Evolutionary conservation across 2,888 invertebrate genomes (phyloP).

Genomic region (Trichacis sp.): DNA sequence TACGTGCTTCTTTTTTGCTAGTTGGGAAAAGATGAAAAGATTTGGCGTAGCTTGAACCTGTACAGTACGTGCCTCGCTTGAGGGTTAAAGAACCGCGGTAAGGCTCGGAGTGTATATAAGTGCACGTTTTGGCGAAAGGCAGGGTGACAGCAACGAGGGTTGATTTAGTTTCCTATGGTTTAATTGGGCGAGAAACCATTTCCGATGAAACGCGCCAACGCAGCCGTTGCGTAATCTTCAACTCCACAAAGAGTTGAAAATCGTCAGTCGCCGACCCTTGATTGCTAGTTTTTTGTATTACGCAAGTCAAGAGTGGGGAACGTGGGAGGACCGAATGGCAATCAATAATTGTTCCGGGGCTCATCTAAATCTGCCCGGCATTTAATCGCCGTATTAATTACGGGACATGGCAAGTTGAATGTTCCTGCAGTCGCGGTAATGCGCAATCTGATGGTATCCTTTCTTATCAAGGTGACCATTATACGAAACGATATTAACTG

Average conservation of each 20-base stretch:
- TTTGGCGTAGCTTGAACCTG: constrained; percentile 40
- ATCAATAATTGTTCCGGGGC: neutral
- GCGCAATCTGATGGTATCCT: constrained; percentile 42
- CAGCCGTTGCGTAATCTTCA: constrained; percentile 64
- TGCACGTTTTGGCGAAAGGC: constrained; percentile 47
- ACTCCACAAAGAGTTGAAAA: constrained; percentile 51
- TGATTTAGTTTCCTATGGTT: constrained; percentile 63
- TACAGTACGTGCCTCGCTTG: constrained; percentile 35
- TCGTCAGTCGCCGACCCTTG: neutral
- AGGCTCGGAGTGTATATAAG: constrained; percentile 60
- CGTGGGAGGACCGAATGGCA: neutral
- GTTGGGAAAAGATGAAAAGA: constrained; percentile 45
- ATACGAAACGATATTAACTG: constrained; percentile 46
- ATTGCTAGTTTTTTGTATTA: neutral
- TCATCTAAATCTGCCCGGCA: constrained; percentile 4
- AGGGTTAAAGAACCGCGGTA: constrained; percentile 48
- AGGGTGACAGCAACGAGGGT: constrained; percentile 44
- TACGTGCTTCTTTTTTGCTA: constrained; percentile 47
- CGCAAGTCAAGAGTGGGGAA: neutral
- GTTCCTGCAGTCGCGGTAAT: constrained; percentile 18
- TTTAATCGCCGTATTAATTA: constrained; percentile 31
- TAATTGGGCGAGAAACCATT: constrained; percentile 69
- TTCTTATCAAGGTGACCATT: constrained; percentile 44
- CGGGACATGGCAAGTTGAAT: constrained; percentile 23
- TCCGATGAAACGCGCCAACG: constrained; percentile 65